Conservation (phyloP, 2,113 vertebrate genomes). For the Tringa solitaria region DNA sequence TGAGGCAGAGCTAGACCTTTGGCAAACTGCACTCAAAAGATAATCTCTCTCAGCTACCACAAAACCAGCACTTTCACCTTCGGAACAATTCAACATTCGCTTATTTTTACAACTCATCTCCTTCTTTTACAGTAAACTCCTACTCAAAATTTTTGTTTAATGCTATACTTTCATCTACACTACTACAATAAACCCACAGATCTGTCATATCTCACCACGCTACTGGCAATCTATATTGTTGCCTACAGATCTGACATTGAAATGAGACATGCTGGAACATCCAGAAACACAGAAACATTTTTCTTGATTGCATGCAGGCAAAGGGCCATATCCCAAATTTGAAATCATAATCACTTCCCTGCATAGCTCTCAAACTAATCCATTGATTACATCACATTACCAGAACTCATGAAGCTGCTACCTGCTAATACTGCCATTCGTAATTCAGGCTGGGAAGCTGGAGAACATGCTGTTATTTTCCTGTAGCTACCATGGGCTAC, state of each 20-base stretch:
- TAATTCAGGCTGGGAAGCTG: background rate
- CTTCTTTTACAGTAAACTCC: slow-evolving; percentile 28
- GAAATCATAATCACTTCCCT: background rate
- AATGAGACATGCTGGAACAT: background rate
- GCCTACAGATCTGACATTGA: background rate
- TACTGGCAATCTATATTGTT: background rate
- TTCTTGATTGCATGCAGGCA: background rate
- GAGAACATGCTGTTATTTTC: background rate
- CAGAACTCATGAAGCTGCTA: background rate
- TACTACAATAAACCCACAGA: background rate
- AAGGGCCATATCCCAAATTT: background rate
- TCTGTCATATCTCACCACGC: background rate
- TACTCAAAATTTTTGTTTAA: background rate
- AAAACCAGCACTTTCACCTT: slow-evolving; percentile 10
- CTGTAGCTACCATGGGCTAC: background rate
- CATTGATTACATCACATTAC: background rate
- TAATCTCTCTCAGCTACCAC: background rate
- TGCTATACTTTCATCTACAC: background rate
- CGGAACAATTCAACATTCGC: background rate
- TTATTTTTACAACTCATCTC: background rate
- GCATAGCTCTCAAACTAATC: background rate
- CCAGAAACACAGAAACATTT: background rate
- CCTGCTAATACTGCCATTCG: background rate
- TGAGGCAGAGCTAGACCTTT: background rate
- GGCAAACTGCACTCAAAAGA: background rate